Conservation (phyloP, 2,888 invertebrate genomes). For the Timandra comae region DNA sequence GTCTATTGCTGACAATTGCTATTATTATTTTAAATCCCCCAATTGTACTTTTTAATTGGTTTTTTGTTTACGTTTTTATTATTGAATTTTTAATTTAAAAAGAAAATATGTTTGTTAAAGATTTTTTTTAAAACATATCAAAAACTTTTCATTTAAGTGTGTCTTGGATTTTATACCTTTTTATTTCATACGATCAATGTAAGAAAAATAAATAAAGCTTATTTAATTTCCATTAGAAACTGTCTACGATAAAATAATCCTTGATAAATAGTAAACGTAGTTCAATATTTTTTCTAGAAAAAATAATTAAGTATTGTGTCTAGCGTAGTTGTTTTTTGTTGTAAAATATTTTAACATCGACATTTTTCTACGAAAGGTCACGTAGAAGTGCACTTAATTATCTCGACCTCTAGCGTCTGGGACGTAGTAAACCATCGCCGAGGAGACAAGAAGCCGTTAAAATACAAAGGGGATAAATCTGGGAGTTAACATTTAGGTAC, state of each 20-base stretch:
- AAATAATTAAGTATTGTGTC: background rate
- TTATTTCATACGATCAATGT: too few relatives aligned
- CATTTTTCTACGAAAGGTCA: constrained; percentile 12
- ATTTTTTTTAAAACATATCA: too few relatives aligned
- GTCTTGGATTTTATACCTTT: too few relatives aligned
- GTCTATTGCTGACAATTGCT: constrained; percentile 47
- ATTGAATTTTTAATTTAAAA: too few relatives aligned
- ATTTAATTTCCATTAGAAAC: too few relatives aligned
- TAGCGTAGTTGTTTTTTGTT: background rate
- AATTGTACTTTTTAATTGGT: constrained; percentile 3
- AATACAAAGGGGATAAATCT: constrained; percentile 52
- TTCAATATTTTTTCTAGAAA: background rate
- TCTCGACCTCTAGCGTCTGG: constrained; percentile 19
- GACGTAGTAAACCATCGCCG: constrained; percentile 26
- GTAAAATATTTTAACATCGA: constrained; percentile 1
- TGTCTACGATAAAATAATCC: too few relatives aligned
- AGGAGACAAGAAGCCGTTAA: constrained; percentile 38
- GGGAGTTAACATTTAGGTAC: constrained; percentile 50
- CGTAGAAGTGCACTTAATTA: constrained; percentile 21
- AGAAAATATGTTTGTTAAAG: too few relatives aligned
- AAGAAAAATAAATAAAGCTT: too few relatives aligned
- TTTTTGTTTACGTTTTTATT: too few relatives aligned
- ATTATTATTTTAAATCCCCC: constrained; percentile 25
- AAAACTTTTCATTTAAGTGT: too few relatives aligned
- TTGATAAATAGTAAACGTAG: too few relatives aligned